Evolutionary conservation across 2,797 vertebrate species (phyloP).

Genomic region (Coreius guichenoti): DNA sequence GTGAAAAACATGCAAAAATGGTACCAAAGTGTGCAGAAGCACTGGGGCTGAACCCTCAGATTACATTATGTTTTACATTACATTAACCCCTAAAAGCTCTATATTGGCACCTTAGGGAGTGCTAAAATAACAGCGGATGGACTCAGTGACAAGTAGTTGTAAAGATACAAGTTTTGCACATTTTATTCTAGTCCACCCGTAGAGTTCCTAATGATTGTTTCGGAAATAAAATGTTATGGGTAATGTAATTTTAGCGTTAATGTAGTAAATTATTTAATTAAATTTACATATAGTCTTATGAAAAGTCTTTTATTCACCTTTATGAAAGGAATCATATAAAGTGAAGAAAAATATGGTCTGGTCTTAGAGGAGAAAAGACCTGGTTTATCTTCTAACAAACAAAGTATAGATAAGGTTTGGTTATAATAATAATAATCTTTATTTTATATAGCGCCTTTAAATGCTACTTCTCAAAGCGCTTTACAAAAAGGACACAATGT

Average conservation of each 20-base stretch:
- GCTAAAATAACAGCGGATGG: not conserved
- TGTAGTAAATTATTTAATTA: not conserved
- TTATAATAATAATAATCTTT: too few species aligned
- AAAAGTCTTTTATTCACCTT: not conserved
- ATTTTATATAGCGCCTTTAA: too few species aligned
- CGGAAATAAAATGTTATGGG: not conserved
- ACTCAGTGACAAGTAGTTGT: too few species aligned
- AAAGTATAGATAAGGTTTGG: not conserved
- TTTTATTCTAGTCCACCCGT: not conserved
- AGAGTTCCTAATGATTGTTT: not conserved
- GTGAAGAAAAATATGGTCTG: not conserved
- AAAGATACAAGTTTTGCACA: not conserved
- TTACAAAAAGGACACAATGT: too few species aligned
- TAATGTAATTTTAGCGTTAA: not conserved
- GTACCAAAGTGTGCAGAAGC: not conserved
- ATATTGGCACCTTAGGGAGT: not conserved
- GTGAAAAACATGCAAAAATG: not conserved
- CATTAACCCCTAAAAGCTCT: not conserved
- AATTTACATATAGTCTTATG: not conserved
- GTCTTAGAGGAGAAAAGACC: not conserved
- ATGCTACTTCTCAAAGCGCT: too few species aligned
- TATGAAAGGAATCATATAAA: not conserved
- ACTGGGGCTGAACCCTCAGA: not conserved
- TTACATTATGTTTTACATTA: too few species aligned
- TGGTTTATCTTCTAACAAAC: not conserved